Evolutionary conservation across 2,113 vertebrate genomes (phyloP), one percentile per base, ranked within the genome.

Genomic region (Prionailurus viverrinus): DNA sequence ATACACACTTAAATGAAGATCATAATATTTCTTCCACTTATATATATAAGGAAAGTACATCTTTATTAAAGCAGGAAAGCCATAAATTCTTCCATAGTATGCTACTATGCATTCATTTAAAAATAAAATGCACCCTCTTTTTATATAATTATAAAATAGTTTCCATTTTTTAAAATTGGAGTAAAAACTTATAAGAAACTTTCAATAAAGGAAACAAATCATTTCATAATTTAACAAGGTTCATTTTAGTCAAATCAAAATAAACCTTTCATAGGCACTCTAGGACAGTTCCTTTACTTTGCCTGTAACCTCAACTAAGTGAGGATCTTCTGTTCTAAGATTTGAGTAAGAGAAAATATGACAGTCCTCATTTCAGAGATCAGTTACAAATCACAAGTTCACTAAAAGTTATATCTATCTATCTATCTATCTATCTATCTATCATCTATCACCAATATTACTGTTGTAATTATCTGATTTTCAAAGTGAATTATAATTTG

Each of bases 201-300:
- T 3, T 91, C 33, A 81, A 63, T 27, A 87, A 92, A 78, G 14
- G 36, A 95, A 27, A 90, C 91, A 90, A 94, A 82, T 89, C 1
- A 93, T 39, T 96, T 92, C n/a, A 84, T 83, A 95, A 97, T 92
- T 95, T 74, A 92, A 79, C 9, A 74, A 8, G 23, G 11, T 71
- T 74, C 12, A 76, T 88, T 96, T 98, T 76, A 92, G 45, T 92
- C 10, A 92, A 83, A 89, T 95, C 39, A 95, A 96, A 66, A 83
- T 92, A 84, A 80, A 92, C 92, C 1, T 95, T 89, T 93, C 25
- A 82, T 87, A 93, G 96, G 58, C 39, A 4, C 29, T 91, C 2
- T 1, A 96, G 16, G 9, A 61, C 13, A 19, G 65, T 91, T 94
- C 4, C 45, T 96, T 96, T 94, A 63, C n/a, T 71, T 63, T 85